These are phyloP conservation scores for Microplitis demolitor DNA, from an alignment of 1,140 invertebrate species.

Conservation along the genomic window DNA sequence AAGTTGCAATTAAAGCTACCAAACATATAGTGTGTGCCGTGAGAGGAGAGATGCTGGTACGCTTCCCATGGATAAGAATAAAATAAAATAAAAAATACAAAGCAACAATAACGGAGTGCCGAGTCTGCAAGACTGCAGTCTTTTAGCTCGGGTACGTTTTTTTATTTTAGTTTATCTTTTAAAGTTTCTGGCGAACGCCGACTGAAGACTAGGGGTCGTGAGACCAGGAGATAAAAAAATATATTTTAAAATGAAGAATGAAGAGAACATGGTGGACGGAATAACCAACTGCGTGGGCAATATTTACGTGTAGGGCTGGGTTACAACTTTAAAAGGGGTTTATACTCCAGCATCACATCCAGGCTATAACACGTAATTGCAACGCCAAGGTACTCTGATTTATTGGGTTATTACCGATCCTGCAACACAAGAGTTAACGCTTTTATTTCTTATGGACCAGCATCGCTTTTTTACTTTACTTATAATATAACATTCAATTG, in stretches of 20 bases:
- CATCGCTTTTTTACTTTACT: no score
- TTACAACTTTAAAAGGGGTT: slow-evolving; percentile 33
- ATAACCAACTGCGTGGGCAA: slow-evolving; percentile 37
- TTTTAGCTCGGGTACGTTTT: neutral
- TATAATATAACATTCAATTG: no score
- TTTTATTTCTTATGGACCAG: slow-evolving; percentile 42
- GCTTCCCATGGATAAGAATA: slow-evolving; percentile 43
- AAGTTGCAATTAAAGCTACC: slow-evolving; percentile 51
- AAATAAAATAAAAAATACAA: slow-evolving; percentile 22
- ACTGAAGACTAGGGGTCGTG: neutral
- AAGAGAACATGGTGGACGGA: slow-evolving; percentile 30
- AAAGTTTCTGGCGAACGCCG: no score
- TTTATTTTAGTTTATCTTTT: neutral
- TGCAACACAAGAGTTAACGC: slow-evolving; percentile 42
- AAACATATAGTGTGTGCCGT: slow-evolving; percentile 26
- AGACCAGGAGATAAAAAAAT: slow-evolving; percentile 5
- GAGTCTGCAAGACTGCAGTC: neutral
- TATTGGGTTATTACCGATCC: slow-evolving; percentile 57
- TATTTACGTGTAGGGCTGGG: slow-evolving; percentile 58
- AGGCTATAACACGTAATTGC: slow-evolving; percentile 44
- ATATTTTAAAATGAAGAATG: slow-evolving; percentile 9
- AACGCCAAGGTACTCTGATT: slow-evolving; percentile 52
- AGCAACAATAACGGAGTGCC: slow-evolving; percentile 6
- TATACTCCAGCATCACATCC: slow-evolving; percentile 31
- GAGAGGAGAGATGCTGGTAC: neutral